Percentiles rank a stretch among this genome's conserved stretches.
Evolutionary conservation across 37 sponge, comb jelly and placozoan species (phyloP).

Genomic region (Cladorhizidae sp.): DNA sequence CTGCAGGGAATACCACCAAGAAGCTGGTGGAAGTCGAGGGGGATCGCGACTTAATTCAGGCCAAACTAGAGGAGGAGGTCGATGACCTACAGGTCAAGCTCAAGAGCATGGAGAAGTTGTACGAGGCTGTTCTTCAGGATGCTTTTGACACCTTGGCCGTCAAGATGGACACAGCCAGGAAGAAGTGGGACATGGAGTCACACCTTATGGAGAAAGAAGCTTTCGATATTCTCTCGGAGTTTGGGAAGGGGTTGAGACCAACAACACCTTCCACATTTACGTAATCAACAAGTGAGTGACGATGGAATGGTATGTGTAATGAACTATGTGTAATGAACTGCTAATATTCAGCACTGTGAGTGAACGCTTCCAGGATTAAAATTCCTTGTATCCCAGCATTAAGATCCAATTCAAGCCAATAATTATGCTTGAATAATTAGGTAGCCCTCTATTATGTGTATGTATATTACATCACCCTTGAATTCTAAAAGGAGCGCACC

Average conservation of each 20-base stretch:
- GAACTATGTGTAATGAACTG: too few relatives aligned
- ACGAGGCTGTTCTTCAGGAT: conserved; percentile 78
- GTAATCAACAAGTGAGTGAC: too few relatives aligned
- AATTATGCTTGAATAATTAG: too few relatives aligned
- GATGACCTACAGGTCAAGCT: conserved; percentile 45
- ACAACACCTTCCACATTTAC: background rate
- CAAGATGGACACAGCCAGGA: conserved; percentile 59
- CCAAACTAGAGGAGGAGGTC: conserved; percentile 64
- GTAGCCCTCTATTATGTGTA: too few relatives aligned
- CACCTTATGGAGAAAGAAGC: conserved; percentile 43
- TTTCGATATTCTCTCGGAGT: conserved; percentile 50
- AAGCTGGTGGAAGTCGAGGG: conserved; percentile 39
- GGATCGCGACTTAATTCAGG: conserved; percentile 65
- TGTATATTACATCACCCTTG: too few relatives aligned
- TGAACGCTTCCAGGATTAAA: too few relatives aligned
- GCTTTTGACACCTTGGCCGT: conserved; percentile 67
- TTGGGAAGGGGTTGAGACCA: conserved; percentile 31
- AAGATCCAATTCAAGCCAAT: too few relatives aligned
- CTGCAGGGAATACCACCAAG: too few relatives aligned
- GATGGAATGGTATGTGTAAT: too few relatives aligned
- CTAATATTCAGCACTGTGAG: too few relatives aligned
- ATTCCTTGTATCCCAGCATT: too few relatives aligned
- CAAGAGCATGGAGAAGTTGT: conserved; percentile 59
- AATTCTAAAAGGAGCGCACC: too few relatives aligned
- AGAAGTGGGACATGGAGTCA: conserved; percentile 72